Evolutionary conservation across 2,888 invertebrate genomes (phyloP), one percentile per base, ranked within the genome.

Genomic region (Papilio elwesi): DNA sequence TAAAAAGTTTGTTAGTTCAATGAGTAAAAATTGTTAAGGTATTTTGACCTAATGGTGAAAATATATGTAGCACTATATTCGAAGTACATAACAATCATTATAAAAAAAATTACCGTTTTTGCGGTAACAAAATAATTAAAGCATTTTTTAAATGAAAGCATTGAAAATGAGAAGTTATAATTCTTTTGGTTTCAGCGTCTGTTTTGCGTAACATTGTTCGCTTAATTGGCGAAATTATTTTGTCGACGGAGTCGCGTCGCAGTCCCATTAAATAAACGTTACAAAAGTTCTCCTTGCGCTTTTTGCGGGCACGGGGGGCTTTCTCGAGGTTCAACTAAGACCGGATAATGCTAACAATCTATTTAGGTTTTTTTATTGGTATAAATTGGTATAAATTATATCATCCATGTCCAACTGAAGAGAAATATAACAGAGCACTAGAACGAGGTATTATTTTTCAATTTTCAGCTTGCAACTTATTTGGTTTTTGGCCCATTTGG

Each of bases 171-270:
- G 49, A 62, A 68, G 51, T 38, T 68, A 59, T 68, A 68, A 62
- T 68, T 49, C n/a, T 15, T 43, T 68, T 11, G 26, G 48, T 49
- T 10, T 70, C 57, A 49, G 15, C n/a, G 52, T 66, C 59, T 66
- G 59, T 66, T 71, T 70, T 49, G 38, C 6, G 70, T 70, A 70
- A 38, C 64, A 38, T 47, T 16, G 63, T 63, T 49, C 49, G 16
- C 26, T 43, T 66, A 71, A 71, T 71, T 71, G 66, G 47, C 16
- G 52, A 64, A 74, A 64, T 74, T 51, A 70, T 68, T 47, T 57
- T 15, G 63, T 63, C 63, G 52, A 48, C 36, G 16, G 36, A 55
- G 15, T 52, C 51, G 1, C 52, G 38, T 49, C 43, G 67, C 55
- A 43, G 62, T 64, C 52, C 49, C 63, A 43, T 65, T 71, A 66